A percentile compares a stretch with the other conserved stretches of the same genome.
phyloP scores from a whole-genome alignment of 2,888 invertebrate species.

The Harpalus rubripes region DNA sequence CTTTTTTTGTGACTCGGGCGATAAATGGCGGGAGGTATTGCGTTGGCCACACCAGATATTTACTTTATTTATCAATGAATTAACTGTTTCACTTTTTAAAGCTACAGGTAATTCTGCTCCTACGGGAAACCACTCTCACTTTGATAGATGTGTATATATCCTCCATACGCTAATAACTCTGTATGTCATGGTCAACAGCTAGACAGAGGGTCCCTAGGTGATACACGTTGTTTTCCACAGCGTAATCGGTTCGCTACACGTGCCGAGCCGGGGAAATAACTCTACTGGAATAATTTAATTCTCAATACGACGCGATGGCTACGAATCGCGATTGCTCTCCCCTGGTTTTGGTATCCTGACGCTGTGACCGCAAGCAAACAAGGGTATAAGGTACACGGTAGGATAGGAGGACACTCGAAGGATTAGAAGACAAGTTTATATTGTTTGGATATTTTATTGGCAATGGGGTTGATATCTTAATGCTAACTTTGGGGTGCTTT shows the following conservation, averaged over 20 bases:
- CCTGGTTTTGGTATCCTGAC: neutral
- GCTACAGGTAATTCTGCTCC: no score
- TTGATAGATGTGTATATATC: neutral
- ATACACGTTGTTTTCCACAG: neutral
- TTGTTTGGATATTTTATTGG: neutral
- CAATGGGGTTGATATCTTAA: no score
- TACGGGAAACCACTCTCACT: no score
- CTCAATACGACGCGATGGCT: conserved; percentile 40
- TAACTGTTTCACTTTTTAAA: no score
- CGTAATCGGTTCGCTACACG: conserved; percentile 36
- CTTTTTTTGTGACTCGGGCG: no score
- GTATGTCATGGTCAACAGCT: neutral
- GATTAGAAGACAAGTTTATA: neutral
- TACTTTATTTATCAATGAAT: no score
- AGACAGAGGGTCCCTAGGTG: neutral
- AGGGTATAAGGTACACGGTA: neutral
- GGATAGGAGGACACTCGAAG: neutral
- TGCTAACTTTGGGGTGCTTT: no score
- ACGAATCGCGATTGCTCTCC: conserved; percentile 38
- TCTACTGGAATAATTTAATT: conserved; percentile 54
- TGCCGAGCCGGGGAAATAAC: conserved; percentile 33
- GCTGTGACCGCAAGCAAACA: conserved; percentile 1
- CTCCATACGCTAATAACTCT: neutral
- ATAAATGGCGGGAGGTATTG: no score
- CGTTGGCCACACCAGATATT: no score